Conservation (phyloP, 2,113 vertebrate genomes). For the Mustela lutreola region DNA sequence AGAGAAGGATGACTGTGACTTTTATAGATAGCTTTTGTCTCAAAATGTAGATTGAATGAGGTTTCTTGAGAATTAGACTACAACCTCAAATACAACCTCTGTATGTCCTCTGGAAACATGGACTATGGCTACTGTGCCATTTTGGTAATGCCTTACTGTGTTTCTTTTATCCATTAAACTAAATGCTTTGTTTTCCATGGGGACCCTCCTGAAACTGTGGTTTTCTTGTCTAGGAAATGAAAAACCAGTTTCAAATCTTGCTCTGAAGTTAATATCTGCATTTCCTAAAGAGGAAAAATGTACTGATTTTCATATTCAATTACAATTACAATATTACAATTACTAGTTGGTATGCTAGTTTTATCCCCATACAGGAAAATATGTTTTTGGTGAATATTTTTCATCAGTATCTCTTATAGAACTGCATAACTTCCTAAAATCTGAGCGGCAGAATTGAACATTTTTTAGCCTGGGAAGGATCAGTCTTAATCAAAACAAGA, state of each 20-base stretch:
- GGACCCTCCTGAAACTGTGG: neutral
- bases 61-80: neutral
- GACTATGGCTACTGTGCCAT: neutral
- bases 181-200: neutral
- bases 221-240: neutral
- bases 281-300: neutral
- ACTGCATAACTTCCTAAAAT: neutral
- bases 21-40: neutral
- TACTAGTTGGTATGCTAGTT: neutral
- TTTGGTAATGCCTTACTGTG: neutral
- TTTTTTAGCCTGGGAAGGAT: neutral
- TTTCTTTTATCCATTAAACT: neutral
- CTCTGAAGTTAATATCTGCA: neutral
- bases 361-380: neutral
- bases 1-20: neutral
- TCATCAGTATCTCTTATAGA: neutral
- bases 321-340: neutral
- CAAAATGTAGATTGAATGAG: neutral
- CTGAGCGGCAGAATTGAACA: neutral
- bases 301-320: too few relatives aligned
- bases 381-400: neutral
- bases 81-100: neutral
- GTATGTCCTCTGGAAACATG: neutral
- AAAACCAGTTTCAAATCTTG: neutral
- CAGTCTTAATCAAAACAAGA: slow-evolving; percentile 56